Percentiles rank a stretch among this genome's conserved stretches.
Evolutionary conservation across 2,797 vertebrate species (phyloP).

Genomic region (Parauchenoglanis punctatus): DNA sequence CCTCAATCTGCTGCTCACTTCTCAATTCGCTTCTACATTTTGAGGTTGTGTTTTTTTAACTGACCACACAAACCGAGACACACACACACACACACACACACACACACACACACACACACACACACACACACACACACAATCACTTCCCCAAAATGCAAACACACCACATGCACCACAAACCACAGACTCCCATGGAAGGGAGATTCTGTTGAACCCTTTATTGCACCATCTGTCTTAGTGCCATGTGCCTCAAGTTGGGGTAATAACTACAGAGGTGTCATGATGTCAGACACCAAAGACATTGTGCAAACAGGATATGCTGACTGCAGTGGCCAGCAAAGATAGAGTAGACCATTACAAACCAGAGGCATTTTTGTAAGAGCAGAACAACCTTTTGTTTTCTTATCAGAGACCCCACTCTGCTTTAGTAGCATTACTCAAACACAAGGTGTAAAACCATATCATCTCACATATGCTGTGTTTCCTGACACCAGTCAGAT

Average conservation of each 20-base stretch:
- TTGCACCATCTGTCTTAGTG: constrained; percentile 43
- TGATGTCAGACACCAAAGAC: constrained; percentile 49
- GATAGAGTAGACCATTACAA: constrained; percentile 27
- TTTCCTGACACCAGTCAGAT: constrained; percentile 1
- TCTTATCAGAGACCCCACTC: constrained; percentile 34
- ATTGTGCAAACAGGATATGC: constrained; percentile 51
- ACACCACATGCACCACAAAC: constrained; percentile 50
- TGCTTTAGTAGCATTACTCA: neutral
- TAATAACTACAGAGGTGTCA: constrained; percentile 46
- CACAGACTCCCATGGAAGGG: constrained; percentile 43
- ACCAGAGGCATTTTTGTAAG: constrained; percentile 26
- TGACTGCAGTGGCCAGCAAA: constrained; percentile 35
- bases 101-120: constrained; percentile 27
- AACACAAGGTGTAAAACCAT: neutral
- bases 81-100: constrained; percentile 3
- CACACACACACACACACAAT: constrained; percentile 36
- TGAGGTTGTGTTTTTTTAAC: constrained; percentile 28
- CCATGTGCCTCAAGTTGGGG: constrained; percentile 29
- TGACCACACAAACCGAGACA: constrained; percentile 12
- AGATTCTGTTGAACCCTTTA: constrained; percentile 38
- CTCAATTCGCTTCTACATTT: constrained; percentile 60
- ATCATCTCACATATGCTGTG: neutral
- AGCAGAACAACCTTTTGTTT: constrained; percentile 38
- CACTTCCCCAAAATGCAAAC: constrained; percentile 22
- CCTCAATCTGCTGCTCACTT: constrained; percentile 59